phyloP scores from a whole-genome alignment of 2,888 invertebrate genomes.

The Cryptocephalus moraei region DNA sequence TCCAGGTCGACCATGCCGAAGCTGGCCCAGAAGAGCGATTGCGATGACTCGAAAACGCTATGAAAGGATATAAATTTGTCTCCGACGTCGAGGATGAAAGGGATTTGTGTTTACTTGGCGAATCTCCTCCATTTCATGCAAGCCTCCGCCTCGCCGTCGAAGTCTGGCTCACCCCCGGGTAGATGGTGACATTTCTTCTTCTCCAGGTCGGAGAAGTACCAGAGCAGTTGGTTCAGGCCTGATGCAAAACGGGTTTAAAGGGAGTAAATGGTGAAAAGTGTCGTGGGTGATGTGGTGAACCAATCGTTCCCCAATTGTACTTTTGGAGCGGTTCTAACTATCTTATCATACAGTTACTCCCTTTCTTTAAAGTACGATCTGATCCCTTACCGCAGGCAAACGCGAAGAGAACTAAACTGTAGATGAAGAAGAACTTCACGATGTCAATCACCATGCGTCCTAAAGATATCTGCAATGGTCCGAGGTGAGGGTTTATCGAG shows the following conservation, averaged over 20 bases:
- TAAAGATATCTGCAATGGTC: slow-evolving; percentile 88
- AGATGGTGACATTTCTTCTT: slow-evolving; percentile 67
- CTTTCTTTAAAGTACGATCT: too few species aligned
- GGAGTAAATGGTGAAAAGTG: too few species aligned
- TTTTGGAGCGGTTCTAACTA: too few species aligned
- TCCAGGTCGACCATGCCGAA: slow-evolving; percentile 86
- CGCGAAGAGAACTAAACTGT: slow-evolving; percentile 84
- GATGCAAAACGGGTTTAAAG: neutral
- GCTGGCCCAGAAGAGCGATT: slow-evolving; percentile 93
- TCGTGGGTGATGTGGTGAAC: too few species aligned
- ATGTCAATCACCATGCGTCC: slow-evolving; percentile 93
- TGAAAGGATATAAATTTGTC: slow-evolving; percentile 6
- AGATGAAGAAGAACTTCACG: slow-evolving; percentile 92
- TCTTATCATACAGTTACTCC: too few species aligned
- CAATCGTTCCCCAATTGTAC: too few species aligned
- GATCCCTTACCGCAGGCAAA: slow-evolving; percentile 79
- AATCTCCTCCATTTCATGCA: slow-evolving; percentile 82
- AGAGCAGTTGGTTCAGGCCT: slow-evolving; percentile 80
- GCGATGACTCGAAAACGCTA: slow-evolving; percentile 88
- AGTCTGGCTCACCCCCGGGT: slow-evolving; percentile 62
- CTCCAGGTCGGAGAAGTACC: slow-evolving; percentile 88
- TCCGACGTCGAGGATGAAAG: neutral
- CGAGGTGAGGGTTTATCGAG: slow-evolving; percentile 92
- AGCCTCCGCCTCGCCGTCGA: slow-evolving; percentile 64
- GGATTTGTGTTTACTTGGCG: slow-evolving; percentile 51